Evolutionary conservation across 2,888 invertebrate species (phyloP), one percentile per base, ranked within the genome.

Genomic region (Pristionchus fissidentatus): DNA sequence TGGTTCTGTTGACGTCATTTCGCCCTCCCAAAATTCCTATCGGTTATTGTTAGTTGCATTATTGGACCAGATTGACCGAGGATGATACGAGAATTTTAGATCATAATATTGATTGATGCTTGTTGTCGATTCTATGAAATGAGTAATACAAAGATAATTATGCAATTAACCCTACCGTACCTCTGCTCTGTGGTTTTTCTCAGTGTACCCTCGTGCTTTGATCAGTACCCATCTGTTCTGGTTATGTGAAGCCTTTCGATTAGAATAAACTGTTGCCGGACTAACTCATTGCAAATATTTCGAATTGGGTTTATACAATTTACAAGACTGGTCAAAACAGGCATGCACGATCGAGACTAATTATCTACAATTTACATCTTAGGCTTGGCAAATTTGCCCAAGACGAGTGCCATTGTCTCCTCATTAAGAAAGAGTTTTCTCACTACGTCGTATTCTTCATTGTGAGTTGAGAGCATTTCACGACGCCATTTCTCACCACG

Each of bases 361-460:
- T 26, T 66, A 5, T 3, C 7, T 10, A 15, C 0, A 5, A 1
- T 26, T 57, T 35, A 79, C 55, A 79, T 57, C 79, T 79, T 79
- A 8, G 79, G 15, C 57, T 79, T 79, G 38, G 57, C 35, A 26
- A 81, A 81, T 46, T n/a, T 60, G 32, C 22, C 62, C 62, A 81
- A 41, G 62, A 81, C 29, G 35, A 81, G 43, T 32, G 41, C 46
- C 19, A 81, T 81, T 1, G 80, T 62, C 10, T 81, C 80, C 46
- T 81, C 80, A 19, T 60, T 29, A 22, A 62, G 46, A 46, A 81
- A 62, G 41, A 81, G 22, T 32, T 81, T 81, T 32, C 62, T 60
- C 32, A 81, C 62, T 5, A 46, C 29, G 46, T 41, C 62, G 46
- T 62, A 81, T 38, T 81, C 80, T 62, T 62, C 62, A 5, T 43